These are phyloP conservation scores for Arnoldichthys spilopterus DNA, from an alignment of 2,797 vertebrate genomes.

Conservation along the genomic window DNA sequence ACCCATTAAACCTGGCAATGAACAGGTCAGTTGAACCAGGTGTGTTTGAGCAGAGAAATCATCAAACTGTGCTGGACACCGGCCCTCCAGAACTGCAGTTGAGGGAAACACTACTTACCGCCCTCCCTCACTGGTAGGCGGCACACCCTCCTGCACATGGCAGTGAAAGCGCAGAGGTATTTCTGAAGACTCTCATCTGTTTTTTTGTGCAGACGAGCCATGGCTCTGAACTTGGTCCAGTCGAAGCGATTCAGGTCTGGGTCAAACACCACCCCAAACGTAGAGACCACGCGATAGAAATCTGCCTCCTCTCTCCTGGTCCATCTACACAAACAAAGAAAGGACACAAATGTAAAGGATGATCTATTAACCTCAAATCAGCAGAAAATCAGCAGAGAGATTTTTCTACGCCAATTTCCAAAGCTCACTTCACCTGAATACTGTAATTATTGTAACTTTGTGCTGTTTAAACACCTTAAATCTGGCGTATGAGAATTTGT, in stretches of 20 bases:
- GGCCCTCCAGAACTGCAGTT: no score
- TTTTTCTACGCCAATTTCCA: background rate
- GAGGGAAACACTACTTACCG: slow-evolving; percentile 70
- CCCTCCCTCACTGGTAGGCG: slow-evolving; percentile 93
- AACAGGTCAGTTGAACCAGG: no score
- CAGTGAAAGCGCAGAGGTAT: slow-evolving; percentile 93
- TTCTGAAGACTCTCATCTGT: slow-evolving; percentile 97
- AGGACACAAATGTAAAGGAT: background rate
- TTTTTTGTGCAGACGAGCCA: slow-evolving; percentile 98
- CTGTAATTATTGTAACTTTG: background rate
- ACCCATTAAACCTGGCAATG: no score
- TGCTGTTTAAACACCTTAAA: background rate
- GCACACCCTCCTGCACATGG: slow-evolving; percentile 97
- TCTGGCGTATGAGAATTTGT: no score
- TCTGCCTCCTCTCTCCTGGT: slow-evolving; percentile 98
- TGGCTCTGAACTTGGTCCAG: slow-evolving; percentile 98
- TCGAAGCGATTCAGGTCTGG: slow-evolving; percentile 91
- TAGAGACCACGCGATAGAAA: slow-evolving; percentile 97
- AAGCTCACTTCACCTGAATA: background rate
- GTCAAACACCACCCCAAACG: slow-evolving; percentile 98
- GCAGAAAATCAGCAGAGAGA: no score
- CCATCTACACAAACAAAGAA: slow-evolving; percentile 79
- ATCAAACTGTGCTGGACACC: no score
- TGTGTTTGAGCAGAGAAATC: no score
- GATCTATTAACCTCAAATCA: no score